Evolutionary conservation across 2,888 invertebrate genomes (phyloP).

Genomic region (Platycnemis pennipes): DNA sequence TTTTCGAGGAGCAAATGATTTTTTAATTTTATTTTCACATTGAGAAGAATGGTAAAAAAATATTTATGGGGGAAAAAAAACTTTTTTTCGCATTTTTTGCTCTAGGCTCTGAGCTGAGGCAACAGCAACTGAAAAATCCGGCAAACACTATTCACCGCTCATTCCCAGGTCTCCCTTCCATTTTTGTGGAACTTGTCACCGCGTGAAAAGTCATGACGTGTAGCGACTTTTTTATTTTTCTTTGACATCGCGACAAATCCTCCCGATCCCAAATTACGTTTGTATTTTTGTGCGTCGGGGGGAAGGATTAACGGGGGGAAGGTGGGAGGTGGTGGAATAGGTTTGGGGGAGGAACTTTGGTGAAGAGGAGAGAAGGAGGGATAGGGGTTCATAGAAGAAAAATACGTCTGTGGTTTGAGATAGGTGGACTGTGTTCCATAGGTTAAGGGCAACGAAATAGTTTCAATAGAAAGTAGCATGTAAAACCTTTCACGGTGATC

Average conservation of each 20-base stretch:
- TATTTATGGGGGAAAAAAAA: background rate
- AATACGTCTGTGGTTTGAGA: too few species aligned
- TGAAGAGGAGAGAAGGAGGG: background rate
- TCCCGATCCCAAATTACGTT: constrained; percentile 44
- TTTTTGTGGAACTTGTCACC: background rate
- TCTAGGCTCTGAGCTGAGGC: too few species aligned
- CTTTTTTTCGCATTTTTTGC: background rate
- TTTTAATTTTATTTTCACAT: too few species aligned
- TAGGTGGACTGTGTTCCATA: too few species aligned
- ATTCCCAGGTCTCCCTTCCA: background rate
- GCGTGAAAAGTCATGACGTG: background rate
- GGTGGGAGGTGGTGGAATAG: background rate
- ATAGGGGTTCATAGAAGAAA: background rate
- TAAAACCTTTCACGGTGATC: too few species aligned
- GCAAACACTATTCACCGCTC: background rate
- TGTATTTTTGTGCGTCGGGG: background rate
- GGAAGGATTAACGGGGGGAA: background rate
- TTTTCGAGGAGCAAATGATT: too few species aligned
- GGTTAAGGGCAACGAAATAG: too few species aligned
- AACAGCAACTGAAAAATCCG: background rate
- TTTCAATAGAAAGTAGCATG: too few species aligned
- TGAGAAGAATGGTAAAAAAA: background rate
- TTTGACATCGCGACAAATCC: constrained; percentile 57
- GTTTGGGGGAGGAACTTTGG: background rate
- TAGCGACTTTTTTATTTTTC: constrained; percentile 20